phyloP scores from a whole-genome alignment of 2,888 invertebrate genomes.

The Macropis europaea region DNA sequence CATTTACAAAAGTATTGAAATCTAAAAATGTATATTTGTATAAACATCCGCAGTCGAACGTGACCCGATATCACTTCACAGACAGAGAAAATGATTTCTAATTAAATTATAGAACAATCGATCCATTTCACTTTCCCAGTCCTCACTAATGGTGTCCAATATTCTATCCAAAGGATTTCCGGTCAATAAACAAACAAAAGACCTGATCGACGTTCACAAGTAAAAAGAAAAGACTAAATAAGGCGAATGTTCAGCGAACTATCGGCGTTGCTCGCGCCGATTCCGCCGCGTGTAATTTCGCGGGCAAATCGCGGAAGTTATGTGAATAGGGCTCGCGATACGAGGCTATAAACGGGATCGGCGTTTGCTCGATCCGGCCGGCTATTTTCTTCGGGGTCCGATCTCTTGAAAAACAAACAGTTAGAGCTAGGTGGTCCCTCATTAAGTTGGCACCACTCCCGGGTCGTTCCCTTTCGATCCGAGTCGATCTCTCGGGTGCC shows the following conservation, averaged over 20 bases:
- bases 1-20: too few species aligned
- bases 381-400: conserved; percentile 54
- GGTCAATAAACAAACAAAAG: too few species aligned
- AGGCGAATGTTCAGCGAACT: conserved; percentile 45
- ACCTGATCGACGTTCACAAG: too few species aligned
- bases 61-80: too few species aligned
- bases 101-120: too few species aligned
- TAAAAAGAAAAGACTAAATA: neutral
- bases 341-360: conserved; percentile 59
- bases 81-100: too few species aligned
- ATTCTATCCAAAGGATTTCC: too few species aligned
- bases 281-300: conserved; percentile 67
- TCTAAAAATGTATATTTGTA: too few species aligned
- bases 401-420: conserved; percentile 67
- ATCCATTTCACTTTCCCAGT: too few species aligned
- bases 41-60: too few species aligned
- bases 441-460: conserved; percentile 73
- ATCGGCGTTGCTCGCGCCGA: conserved; percentile 41
- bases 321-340: conserved; percentile 57
- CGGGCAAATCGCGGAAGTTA: conserved; percentile 68
- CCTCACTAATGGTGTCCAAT: too few species aligned
- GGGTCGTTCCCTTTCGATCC: conserved; percentile 68
- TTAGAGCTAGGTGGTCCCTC: conserved; percentile 71
- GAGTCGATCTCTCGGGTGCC: conserved; percentile 57
- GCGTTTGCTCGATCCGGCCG: conserved; percentile 27